Evolutionary conservation across 2,888 invertebrate genomes (phyloP).

Genomic region (Lumbricus terrestris): DNA sequence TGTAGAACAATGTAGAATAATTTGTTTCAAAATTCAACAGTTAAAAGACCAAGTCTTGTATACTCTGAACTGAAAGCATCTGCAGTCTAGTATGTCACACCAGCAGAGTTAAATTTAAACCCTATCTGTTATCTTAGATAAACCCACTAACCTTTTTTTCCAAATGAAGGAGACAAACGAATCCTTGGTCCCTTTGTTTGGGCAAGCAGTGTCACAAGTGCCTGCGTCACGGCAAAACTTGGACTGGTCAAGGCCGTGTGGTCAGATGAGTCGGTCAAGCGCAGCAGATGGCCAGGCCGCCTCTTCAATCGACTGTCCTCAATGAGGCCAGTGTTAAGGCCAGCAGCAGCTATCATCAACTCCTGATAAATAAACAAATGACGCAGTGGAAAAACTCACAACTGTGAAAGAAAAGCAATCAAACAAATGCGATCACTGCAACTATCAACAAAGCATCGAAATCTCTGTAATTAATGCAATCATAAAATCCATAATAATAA

Average conservation of each 20-base stretch:
- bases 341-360: constrained; percentile 61
- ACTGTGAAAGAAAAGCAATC: background rate
- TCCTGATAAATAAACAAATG: constrained; percentile 51
- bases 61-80: background rate
- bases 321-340: constrained; percentile 43
- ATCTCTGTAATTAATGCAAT: background rate
- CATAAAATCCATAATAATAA: no score
- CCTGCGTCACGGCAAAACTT: constrained; percentile 66
- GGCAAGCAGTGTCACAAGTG: constrained; percentile 65
- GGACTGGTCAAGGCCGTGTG: constrained; percentile 51
- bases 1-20: background rate
- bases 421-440: background rate
- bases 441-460: background rate
- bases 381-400: background rate
- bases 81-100: background rate
- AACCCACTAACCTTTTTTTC: constrained; percentile 26
- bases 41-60: background rate
- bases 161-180: background rate
- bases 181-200: constrained; percentile 24
- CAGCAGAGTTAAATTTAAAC: background rate
- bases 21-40: background rate
- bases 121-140: background rate
- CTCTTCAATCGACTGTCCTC: constrained; percentile 37
- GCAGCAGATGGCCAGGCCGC: background rate
- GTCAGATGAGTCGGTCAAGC: constrained; percentile 32